Evolutionary conservation across 2,888 invertebrate species (phyloP), one percentile per base, ranked within the genome.

Genomic region (Cordilura impudica): DNA sequence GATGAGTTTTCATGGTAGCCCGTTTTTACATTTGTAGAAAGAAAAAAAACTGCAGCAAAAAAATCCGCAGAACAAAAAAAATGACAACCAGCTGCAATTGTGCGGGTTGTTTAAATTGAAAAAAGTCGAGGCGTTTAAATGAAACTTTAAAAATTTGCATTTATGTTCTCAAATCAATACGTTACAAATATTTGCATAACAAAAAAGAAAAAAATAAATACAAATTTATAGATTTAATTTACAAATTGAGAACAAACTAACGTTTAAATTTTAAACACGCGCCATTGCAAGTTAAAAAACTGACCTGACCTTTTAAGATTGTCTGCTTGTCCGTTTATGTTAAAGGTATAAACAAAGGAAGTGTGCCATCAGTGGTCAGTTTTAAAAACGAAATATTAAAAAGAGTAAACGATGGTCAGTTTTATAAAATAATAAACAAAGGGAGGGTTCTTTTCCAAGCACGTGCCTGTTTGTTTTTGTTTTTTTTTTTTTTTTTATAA

Each of bases 51-150:
- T 16, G 6, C 2, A 3, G 14, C 3, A 47, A 18, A n/a, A 49
- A 47, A 49, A 72, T 51, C 35, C 19, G 18, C 12, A n/a, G 47
- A 31, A 73, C n/a, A 56, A 49, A 18, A 47, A 43, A 51, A 60
- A 63, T 58, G 43, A 43, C 18, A 71, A 79, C 71, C 79, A 79
- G 79, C 79, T 79, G 79, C 70, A 39, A 39, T 54, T 54, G 66
- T 73, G 73, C 69, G 70, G 78, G 78, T 53, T 56, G 39, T 26
- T 66, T 29, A 18, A 29, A 4, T 8, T 10, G 6, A 23, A 29
- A 18, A 31, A 19, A 10, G 56, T 39, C 35, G 58, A 61, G 60
- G 60, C 45, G 60, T 60, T 60, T 19, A 39, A 19, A n/a, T 31
- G n/a, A 31, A 51, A 31, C 14, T 51, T n/a, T 10, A 63, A 56